Base-by-base conservation (phyloP, 2,797 vertebrate species). In the Parotocinclus haroldoi region DNA sequence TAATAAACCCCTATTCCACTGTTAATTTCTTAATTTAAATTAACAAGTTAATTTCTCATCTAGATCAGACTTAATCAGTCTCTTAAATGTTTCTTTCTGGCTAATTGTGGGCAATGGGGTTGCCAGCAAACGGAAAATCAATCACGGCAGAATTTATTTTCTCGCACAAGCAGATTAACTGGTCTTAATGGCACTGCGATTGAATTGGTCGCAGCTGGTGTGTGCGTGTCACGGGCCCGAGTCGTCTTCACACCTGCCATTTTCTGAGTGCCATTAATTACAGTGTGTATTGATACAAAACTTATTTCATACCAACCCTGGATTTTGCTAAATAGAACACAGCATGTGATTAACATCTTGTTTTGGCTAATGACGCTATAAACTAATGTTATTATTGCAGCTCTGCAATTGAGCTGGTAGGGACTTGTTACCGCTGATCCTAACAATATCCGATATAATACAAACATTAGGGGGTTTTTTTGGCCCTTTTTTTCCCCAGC, bases 351-450 rank as follows among this genome's bases (percentile, higher is more conserved):
- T 12, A 48, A 11, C 48, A 4, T 16, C 14, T 8, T 14, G 48
- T 39, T 10, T 27, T 10, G 13, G 7, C n/a, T 64, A 58, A 58
- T 44, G 61, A 52, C 39, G 27, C 19, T 42, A 52, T 69, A 52
- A 63, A 63, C 50, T 1, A 18, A 51, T 64, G 55, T 64, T 58
- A 50, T 51, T 58, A 58, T 51, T 63, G 53, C 68, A 58, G 46
- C 5, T 27, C 27, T 27, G 27, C 2, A 5, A 27, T 57, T 58
- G 44, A 1, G 13, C 52, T 50, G 11, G 5, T 9, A 16, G 60
- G 60, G 13, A 56, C 60, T 69, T 38, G 27, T 61, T 19, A 53
- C 50, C 19, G 7, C 51, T 7, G 12, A 69, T 48, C 44, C 62
- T 55, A 27, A 27, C 27, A 27, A 27, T 27, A 27, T 27, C 27